Base-by-base conservation (phyloP, 2,797 vertebrate species). In the Lepilemur septentrionalis region DNA sequence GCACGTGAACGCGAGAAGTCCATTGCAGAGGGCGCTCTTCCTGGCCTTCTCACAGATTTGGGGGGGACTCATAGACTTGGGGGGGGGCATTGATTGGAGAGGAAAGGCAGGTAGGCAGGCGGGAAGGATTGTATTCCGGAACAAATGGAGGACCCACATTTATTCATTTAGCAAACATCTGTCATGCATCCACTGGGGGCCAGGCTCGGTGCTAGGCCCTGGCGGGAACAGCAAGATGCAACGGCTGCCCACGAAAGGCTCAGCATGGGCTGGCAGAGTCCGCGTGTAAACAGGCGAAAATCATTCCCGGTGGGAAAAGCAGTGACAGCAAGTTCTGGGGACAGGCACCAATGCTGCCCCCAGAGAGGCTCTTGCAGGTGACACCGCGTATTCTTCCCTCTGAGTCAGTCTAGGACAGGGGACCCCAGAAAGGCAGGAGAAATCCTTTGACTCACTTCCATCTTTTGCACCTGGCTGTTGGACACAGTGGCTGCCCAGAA, bases 141-240 rank as follows among this genome's bases (percentile, higher is more conserved):
- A 14, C 50, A 32, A 59, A 75, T 6, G 22, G 41, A 89, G 5
- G 43, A 7, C 7, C 82, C 70, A 52, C 4, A 1, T 18, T 20
- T 57, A 48, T 32, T 79, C 80, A 57, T 75, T 38, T 80, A 69
- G 25, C 43, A 73, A 55, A 13, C 20, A 10, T 2, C 1, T 9
- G 2, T 41, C 20, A 5, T 20, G 2, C 35, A 18, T 15, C 13
- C 22, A 22, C 11, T 23, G 6, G 2, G 3, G 9, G 7, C 25
- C 22, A n/a, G 28, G 73, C 12, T 46, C 25, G 0, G 67, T n/a
- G 20, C 5, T 0, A 0, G 22, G 78, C 14, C 8, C n/a, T 2
- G 14, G 18, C 1, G 4, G 17, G 17, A 41, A 43, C 43, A 41
- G 65, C 43, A 20, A 28, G 65, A n/a, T 4, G 13, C 35, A 15